These are phyloP conservation scores for Porites australiensis DNA, from an alignment of 64 coral and sea anemone genomes.

Conservation along the genomic window DNA sequence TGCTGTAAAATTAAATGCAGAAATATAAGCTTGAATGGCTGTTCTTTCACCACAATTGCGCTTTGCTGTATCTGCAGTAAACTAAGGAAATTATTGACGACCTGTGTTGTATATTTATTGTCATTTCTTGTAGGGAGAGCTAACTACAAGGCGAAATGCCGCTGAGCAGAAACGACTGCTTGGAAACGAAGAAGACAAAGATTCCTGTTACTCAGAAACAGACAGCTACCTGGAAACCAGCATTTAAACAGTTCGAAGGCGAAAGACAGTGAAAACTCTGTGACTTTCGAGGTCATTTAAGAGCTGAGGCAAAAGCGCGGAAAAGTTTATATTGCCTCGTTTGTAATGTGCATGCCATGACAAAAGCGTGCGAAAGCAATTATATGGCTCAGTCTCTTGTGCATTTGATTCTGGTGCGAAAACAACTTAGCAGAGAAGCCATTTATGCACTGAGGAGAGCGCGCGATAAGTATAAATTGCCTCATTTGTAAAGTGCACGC, in stretches of 20 bases:
- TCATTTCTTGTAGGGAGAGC: constrained; percentile 13
- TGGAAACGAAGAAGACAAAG: not conserved
- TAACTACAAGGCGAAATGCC: not conserved
- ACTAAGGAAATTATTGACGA: not conserved
- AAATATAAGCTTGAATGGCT: not conserved
- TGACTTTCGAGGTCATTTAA: too few species aligned
- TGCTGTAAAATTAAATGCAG: not conserved
- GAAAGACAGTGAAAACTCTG: too few species aligned
- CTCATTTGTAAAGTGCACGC: not conserved
- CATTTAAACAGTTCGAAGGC: not conserved
- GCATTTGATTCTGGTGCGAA: too few species aligned
- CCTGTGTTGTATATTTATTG: not conserved
- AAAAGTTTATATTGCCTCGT: too few species aligned
- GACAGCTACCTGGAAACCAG: constrained; percentile 50
- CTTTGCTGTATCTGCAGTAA: not conserved
- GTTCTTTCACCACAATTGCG: not conserved
- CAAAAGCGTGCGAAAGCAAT: too few species aligned
- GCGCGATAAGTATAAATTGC: too few species aligned
- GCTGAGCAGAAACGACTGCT: not conserved
- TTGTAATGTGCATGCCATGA: too few species aligned
- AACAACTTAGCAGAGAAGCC: too few species aligned
- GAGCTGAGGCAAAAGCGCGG: too few species aligned
- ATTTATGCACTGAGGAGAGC: not conserved
- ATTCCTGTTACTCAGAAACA: constrained; percentile 8
- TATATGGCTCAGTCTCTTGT: too few species aligned